Evolutionary conservation across 2,113 vertebrate genomes (phyloP), one percentile per base, ranked within the genome.

Genomic region (Saccopteryx leptura): DNA sequence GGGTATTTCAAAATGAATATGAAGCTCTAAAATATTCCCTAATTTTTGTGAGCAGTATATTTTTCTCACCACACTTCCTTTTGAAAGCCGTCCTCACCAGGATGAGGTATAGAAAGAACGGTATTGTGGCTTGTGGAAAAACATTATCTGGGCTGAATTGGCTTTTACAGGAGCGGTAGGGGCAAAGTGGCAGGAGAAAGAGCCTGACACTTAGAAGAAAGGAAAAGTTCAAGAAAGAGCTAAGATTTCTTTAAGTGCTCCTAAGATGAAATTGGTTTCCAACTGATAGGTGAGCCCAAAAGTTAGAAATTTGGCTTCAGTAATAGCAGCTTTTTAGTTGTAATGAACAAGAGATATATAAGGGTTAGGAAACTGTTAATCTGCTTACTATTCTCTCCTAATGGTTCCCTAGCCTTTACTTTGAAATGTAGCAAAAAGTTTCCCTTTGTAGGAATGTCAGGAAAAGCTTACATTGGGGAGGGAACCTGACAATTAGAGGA

Each of bases 181-280:
- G 18, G 24, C 50, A 69, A 93, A 93, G 21, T 61, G 33, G 19
- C 4, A 69, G 39, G 89, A 91, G 21, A 71, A 91, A 46, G 17
- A 91, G 24, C 6, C n/a, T 28, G 74, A 65, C 8, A 76, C 26
- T 14, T 65, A 89, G 48, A 69, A 15, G 39, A 60, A 84, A 69
- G 11, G 46, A 52, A 61, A 93, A 93, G 18, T 87, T 79, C 21
- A 54, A 74, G 33, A 24, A 94, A 83, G 17, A 90, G n/a, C 18
- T 48, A 95, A 90, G 65, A 65, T 71, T 86, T 33, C n/a, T 63
- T 4, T 86, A 88, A 94, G 63, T 58, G 50, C 9, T 93, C 58
- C 31, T 74, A 83, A 52, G 4, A 93, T 81, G 52, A 91, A 82
- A 89, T 8, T 80, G 84, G 60, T 90, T 89, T 94, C 14, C 63